Percentiles rank a stretch among this genome's conserved stretches.
Conservation (phyloP, 2,113 vertebrate species). For the Carassius gibelio region DNA sequence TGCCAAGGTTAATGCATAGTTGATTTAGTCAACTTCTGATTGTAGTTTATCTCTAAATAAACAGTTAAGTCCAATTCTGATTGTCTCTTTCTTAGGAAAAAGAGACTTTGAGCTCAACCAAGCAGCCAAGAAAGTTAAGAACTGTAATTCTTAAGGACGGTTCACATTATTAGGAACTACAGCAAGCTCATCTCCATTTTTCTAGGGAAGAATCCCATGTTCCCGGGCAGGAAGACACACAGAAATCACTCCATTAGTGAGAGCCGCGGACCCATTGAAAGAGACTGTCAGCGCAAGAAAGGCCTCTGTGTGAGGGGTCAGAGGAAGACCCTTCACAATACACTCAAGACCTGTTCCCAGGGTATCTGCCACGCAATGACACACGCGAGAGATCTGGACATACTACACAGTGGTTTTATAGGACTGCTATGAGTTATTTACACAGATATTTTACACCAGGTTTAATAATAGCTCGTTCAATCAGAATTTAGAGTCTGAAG, state of each 20-base stretch:
- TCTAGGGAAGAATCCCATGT: constrained; percentile 24
- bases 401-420: not conserved
- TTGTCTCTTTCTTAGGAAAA: not conserved
- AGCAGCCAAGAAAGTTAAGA: not conserved
- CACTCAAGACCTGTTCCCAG: constrained; percentile 9
- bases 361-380: not conserved
- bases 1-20: not conserved
- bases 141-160: not conserved
- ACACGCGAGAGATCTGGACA: not conserved
- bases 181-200: not conserved
- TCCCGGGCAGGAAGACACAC: constrained; percentile 16
- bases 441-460: not conserved
- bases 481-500: not conserved
- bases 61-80: not conserved
- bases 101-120: not conserved
- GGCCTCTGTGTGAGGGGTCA: not conserved
- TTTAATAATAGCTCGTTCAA: not conserved
- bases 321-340: constrained; percentile 10
- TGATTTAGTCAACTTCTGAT: not conserved
- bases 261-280: constrained; percentile 35
- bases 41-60: not conserved
- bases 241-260: constrained; percentile 38
- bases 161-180: not conserved
- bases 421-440: not conserved
- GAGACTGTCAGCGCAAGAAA: constrained; percentile 33